These are phyloP conservation scores for Chaetorhynchus papuensis DNA, from an alignment of 2,113 vertebrate species.

Conservation along the genomic window DNA sequence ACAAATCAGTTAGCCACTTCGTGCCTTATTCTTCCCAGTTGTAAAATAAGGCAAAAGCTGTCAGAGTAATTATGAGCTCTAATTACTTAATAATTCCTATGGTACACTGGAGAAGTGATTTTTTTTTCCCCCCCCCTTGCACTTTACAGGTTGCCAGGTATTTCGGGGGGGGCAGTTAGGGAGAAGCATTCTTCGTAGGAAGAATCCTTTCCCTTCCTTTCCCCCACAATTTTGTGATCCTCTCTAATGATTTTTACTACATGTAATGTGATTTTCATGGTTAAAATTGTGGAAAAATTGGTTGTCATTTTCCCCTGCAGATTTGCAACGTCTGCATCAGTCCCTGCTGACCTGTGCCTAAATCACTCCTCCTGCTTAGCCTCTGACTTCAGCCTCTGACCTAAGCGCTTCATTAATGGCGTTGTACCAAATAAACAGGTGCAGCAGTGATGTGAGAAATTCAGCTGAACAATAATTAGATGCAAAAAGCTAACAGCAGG, in stretches of 20 bases:
- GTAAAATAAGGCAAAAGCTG: slow-evolving; percentile 17
- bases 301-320: background rate
- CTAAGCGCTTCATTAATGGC: background rate
- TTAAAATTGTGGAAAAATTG: background rate
- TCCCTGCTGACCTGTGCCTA: slow-evolving; percentile 16
- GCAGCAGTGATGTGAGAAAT: background rate
- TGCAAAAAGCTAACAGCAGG: background rate
- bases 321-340: background rate
- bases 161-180: background rate
- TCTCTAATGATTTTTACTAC: background rate
- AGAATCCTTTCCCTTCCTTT: background rate
- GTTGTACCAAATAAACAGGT: background rate
- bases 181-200: background rate
- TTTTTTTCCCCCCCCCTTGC: background rate
- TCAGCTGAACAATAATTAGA: background rate
- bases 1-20: background rate
- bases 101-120: background rate
- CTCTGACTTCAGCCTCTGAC: background rate
- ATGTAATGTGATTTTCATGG: background rate
- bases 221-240: background rate
- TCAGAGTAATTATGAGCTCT: background rate
- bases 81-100: background rate
- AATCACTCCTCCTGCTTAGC: slow-evolving; percentile 30
- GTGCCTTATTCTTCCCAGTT: background rate
- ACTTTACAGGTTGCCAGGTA: background rate